phyloP scores from a whole-genome alignment of 2,797 vertebrate species.

The Molossus alvarezi region DNA sequence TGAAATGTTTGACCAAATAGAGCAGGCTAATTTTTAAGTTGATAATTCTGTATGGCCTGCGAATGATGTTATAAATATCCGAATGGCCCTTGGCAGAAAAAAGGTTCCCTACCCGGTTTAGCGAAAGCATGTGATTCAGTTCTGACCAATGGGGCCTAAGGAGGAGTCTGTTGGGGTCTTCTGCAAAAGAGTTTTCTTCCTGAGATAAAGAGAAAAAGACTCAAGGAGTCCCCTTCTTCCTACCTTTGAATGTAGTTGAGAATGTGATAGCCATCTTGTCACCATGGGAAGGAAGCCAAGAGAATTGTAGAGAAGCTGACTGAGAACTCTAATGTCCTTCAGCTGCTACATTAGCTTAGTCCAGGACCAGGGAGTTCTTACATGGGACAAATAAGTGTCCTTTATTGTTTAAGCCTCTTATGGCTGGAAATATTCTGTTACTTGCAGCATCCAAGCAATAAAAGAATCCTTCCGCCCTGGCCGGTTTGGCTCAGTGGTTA shows the following conservation, averaged over 20 bases:
- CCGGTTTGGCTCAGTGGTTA: no score
- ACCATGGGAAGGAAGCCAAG: conserved; percentile 19
- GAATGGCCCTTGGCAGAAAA: no score
- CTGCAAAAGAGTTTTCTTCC: conserved; percentile 53
- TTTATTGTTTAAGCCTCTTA: conserved; percentile 51
- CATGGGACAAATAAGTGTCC: conserved; percentile 6
- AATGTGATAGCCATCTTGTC: conserved; percentile 36
- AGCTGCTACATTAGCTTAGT: conserved; percentile 39
- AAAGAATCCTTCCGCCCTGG: neutral
- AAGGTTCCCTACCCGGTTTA: neutral
- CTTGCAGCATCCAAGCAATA: conserved; percentile 31
- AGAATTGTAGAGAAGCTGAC: neutral
- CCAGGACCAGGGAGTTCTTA: neutral
- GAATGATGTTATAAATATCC: no score
- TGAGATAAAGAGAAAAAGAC: conserved; percentile 37
- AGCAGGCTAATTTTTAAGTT: no score
- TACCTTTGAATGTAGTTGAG: conserved; percentile 16
- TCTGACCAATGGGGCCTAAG: conserved; percentile 1
- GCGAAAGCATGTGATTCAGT: neutral
- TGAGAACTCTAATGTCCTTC: neutral
- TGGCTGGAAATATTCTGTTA: conserved; percentile 47
- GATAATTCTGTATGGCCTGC: no score
- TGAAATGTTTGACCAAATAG: no score
- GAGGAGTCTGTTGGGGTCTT: neutral
- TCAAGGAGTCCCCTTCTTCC: neutral